Evolutionary conservation across 2,797 vertebrate species (phyloP), one percentile per base, ranked within the genome.

Genomic region (Cichlasoma orientale): DNA sequence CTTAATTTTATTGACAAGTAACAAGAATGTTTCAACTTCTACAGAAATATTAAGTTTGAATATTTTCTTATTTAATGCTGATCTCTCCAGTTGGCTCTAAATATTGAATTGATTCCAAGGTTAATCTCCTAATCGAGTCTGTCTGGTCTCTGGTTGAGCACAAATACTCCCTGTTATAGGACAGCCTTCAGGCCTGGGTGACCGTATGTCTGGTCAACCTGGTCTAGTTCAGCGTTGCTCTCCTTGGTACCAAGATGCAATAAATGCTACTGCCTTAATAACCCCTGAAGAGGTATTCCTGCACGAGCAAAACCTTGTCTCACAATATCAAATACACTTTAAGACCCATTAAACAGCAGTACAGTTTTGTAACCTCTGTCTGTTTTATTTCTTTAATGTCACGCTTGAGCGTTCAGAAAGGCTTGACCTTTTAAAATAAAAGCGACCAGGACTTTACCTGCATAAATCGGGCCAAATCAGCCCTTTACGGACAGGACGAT

Each of bases 321-420:
- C 12, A 68, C 10, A 29, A n/a, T 68, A 68, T 16, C 23, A 68
- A 68, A 68, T 68, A 27, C 41, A 50, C 41, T 68, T 68, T 68
- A 50, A 68, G 25, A 50, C 29, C 63, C 25, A 68, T 68, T 68
- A 68, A 68, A 50, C 1, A 68, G 63, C 63, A 47, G 63, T 29
- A 68, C 3, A 50, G 41, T 50, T 68, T 68, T 68, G 27, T 50
- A 29, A 19, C 44, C 11, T 29, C 0, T 11, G 44, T 19, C 44
- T 18, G 10, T 68, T 50, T 68, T 29, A 50, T 68, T 68, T 50
- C 63, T 68, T 68, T 41, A 61, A 41, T 61, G 58, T 61, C 41
- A 29, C 1, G 10, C 44, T 50, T 50, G 47, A 68, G 63, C 6
- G 10, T 50, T 68, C 63, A 68, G 18, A 68, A 50, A 13, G 61